Conservation (phyloP, 2,113 vertebrate genomes). For the Leuciscus idus region DNA sequence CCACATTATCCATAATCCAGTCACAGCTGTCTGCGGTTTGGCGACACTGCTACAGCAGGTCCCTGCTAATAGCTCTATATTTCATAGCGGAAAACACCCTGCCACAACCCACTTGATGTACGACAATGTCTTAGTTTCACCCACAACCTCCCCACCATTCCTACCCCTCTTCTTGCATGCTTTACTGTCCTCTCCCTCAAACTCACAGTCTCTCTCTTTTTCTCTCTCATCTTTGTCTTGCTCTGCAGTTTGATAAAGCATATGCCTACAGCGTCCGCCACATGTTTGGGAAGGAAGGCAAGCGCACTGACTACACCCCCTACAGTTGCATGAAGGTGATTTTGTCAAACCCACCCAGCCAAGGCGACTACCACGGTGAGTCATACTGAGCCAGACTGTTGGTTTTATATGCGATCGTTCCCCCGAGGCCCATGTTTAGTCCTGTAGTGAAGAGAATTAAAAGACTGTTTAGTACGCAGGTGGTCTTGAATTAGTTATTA, state of each 20-base stretch:
- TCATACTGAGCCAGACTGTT: slow-evolving; percentile 52
- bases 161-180: background rate
- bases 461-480: background rate
- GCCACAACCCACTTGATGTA: slow-evolving; percentile 65
- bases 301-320: slow-evolving; percentile 94
- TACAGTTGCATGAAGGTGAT: slow-evolving; percentile 99
- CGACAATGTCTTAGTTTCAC: slow-evolving; percentile 69
- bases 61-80: slow-evolving; percentile 69
- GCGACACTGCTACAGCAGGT: slow-evolving; percentile 67
- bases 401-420: slow-evolving; percentile 44
- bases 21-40: slow-evolving; percentile 64
- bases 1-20: slow-evolving; percentile 66
- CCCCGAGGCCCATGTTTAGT: background rate
- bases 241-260: slow-evolving; percentile 92
- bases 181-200: slow-evolving; percentile 51
- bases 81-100: slow-evolving; percentile 71
- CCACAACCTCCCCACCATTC: slow-evolving; percentile 63
- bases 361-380: slow-evolving; percentile 97
- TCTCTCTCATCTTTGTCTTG: slow-evolving; percentile 56
- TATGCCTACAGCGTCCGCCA: slow-evolving; percentile 96
- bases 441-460: background rate
- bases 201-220: slow-evolving; percentile 64
- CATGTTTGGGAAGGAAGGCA: slow-evolving; percentile 96
- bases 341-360: slow-evolving; percentile 91
- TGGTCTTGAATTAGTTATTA: slow-evolving; percentile 14